These are phyloP conservation scores for Boloria euphrosyne DNA, from an alignment of 2,888 invertebrate species.

Conservation along the genomic window DNA sequence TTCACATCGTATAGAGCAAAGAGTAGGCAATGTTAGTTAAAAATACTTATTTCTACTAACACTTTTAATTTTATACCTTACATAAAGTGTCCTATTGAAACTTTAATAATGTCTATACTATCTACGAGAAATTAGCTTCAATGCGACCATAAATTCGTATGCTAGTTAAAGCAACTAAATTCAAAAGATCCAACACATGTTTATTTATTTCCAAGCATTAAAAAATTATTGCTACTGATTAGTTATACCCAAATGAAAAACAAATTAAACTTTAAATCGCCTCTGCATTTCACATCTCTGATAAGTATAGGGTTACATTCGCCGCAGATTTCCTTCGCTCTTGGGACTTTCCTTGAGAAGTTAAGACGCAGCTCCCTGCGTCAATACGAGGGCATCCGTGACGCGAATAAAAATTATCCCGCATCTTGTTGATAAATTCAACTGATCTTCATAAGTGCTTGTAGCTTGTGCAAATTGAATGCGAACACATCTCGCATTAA, in stretches of 20 bases:
- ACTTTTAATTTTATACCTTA: too few species aligned
- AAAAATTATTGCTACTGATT: neutral
- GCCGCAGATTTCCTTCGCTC: constrained; percentile 45
- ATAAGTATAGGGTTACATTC: constrained; percentile 60
- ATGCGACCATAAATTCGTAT: too few species aligned
- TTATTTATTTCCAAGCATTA: too few species aligned
- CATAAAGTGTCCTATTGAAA: too few species aligned
- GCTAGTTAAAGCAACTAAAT: too few species aligned
- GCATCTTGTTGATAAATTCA: constrained; percentile 33
- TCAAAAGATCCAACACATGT: too few species aligned
- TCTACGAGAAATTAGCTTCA: too few species aligned
- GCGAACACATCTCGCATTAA: constrained; percentile 28
- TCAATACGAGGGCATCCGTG: constrained; percentile 58
- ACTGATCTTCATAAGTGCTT: constrained; percentile 38
- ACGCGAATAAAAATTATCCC: constrained; percentile 55
- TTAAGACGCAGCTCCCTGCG: constrained; percentile 59
- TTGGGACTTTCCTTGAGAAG: constrained; percentile 49
- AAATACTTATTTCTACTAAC: constrained; percentile 1
- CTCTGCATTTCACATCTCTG: constrained; percentile 35
- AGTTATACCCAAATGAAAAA: too few species aligned
- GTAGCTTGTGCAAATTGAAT: constrained; percentile 37
- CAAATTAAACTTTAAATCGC: constrained; percentile 13
- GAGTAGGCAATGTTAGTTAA: constrained; percentile 21
- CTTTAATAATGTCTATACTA: too few species aligned
- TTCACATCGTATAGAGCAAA: constrained; percentile 43